These are phyloP conservation scores for Ictalurus furcatus DNA, from an alignment of 2,113 vertebrate genomes.

Conservation along the genomic window DNA sequence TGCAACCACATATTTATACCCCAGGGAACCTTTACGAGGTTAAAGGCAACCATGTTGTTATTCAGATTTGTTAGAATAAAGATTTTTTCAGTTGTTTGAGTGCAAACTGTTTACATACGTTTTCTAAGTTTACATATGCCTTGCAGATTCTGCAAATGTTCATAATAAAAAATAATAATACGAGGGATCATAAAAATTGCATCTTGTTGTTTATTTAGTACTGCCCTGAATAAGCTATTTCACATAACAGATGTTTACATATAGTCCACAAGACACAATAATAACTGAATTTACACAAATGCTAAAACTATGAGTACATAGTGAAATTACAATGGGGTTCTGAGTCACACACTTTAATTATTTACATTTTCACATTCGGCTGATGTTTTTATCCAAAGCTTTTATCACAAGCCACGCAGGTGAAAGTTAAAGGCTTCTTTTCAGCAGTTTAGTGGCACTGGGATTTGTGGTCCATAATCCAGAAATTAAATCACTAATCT, in stretches of 20 bases:
- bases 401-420: neutral
- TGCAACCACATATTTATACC: neutral
- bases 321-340: neutral
- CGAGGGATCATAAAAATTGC: too few species aligned
- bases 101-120: too few species aligned
- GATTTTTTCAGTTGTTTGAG: too few species aligned
- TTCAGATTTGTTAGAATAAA: neutral
- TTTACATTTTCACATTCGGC: neutral
- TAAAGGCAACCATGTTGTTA: neutral
- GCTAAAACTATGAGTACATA: neutral
- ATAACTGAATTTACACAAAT: too few species aligned
- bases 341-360: neutral
- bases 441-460: neutral
- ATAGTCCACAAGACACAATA: too few species aligned
- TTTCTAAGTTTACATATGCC: too few species aligned
- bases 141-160: too few species aligned
- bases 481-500: neutral
- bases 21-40: too few species aligned
- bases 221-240: too few species aligned
- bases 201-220: too few species aligned
- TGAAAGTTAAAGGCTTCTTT: neutral
- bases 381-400: neutral
- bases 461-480: neutral
- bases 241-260: too few species aligned
- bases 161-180: too few species aligned